phyloP scores from a whole-genome alignment of 2,797 vertebrate genomes.

The Sphaeramia orbicularis region DNA sequence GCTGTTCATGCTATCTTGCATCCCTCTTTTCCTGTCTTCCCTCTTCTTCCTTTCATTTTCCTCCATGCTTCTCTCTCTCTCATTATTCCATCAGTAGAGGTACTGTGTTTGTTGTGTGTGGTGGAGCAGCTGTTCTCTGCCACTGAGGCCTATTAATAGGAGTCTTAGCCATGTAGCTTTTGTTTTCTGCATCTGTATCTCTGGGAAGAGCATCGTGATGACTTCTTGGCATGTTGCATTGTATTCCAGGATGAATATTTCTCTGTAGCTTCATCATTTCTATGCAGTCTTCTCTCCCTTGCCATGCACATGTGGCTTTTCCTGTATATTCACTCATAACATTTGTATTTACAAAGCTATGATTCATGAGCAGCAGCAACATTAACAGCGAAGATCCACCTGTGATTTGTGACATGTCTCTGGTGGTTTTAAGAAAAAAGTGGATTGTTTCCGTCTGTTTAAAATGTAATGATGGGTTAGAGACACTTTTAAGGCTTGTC shows the following conservation, averaged over 20 bases:
- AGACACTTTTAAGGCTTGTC: conserved; percentile 48
- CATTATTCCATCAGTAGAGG: conserved; percentile 82
- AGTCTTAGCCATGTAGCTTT: conserved; percentile 72
- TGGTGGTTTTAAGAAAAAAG: conserved; percentile 17
- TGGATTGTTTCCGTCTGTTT: conserved; percentile 7
- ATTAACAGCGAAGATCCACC: conserved; percentile 4
- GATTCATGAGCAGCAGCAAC: conserved; percentile 24
- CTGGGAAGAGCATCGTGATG: conserved; percentile 41
- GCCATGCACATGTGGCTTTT: background rate
- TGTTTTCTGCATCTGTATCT: conserved; percentile 71
- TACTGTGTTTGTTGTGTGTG: conserved; percentile 75
- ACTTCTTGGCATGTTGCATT: conserved; percentile 38
- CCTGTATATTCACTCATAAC: conserved; percentile 12
- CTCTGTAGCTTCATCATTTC: conserved; percentile 3
- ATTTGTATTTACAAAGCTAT: conserved; percentile 21
- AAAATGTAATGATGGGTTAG: conserved; percentile 41
- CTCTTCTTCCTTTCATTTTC: conserved; percentile 32
- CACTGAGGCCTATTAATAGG: conserved; percentile 85
- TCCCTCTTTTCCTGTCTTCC: conserved; percentile 25
- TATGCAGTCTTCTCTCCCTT: conserved; percentile 11
- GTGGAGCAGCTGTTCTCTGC: conserved; percentile 85
- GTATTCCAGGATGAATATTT: conserved; percentile 39
- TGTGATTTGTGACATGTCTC: no score
- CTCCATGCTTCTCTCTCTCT: conserved; percentile 41
- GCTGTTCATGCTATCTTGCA: conserved; percentile 4